Conservation (phyloP, 2,888 invertebrate genomes). For the Athrips mouffetella region DNA sequence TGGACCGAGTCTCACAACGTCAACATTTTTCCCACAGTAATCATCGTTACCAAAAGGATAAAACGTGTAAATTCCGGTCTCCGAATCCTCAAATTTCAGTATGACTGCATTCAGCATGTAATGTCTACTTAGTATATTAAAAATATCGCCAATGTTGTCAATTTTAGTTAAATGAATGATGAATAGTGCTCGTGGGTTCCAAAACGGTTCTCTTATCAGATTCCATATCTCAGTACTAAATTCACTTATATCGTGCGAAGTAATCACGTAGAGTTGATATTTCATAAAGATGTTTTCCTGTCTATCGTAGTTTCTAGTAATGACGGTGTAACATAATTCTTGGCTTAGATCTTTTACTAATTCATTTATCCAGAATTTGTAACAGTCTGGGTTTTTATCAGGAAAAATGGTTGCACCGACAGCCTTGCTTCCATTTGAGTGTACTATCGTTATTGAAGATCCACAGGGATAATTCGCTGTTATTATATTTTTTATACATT, state of each 20-base stretch:
- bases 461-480: not conserved
- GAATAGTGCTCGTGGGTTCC: slow-evolving; percentile 25
- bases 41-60: slow-evolving; percentile 21
- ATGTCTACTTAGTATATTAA: slow-evolving; percentile 4
- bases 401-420: no score
- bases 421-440: not conserved
- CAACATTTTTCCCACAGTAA: slow-evolving; percentile 21
- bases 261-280: slow-evolving; percentile 20
- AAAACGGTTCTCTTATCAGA: slow-evolving; percentile 18
- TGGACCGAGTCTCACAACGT: slow-evolving; percentile 12
- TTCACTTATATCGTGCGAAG: slow-evolving; percentile 9
- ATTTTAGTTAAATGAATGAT: slow-evolving; percentile 16
- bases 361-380: no score
- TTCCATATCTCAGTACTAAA: not conserved
- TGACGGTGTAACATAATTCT: slow-evolving; percentile 11
- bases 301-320: slow-evolving; percentile 5
- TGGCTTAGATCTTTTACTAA: not conserved
- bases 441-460: not conserved
- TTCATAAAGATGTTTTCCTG: not conserved
- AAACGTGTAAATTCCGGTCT: slow-evolving; percentile 19
- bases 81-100: not conserved
- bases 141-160: not conserved
- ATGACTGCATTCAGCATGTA: slow-evolving; percentile 10
- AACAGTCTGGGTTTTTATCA: no score
- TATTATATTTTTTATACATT: not conserved